Evolutionary conservation across 2,113 vertebrate genomes (phyloP).

Genomic region (Heteronetta atricapilla): DNA sequence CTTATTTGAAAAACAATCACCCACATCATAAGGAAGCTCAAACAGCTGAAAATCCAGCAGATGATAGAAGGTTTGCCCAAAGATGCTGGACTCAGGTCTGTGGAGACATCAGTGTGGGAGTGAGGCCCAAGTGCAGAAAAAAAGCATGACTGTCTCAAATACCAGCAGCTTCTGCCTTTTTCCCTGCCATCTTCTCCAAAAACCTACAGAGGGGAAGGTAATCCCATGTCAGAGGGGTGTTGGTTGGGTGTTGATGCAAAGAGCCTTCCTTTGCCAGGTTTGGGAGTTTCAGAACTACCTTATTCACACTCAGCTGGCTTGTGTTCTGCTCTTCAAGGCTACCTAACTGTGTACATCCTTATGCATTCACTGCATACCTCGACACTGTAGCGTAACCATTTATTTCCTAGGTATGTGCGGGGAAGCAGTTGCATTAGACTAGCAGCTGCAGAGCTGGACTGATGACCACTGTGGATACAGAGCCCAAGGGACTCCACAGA

Average conservation of each 20-base stretch:
- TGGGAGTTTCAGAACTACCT: background rate
- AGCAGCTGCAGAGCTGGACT: background rate
- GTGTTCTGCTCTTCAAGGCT: background rate
- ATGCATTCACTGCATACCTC: background rate
- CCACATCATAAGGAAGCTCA: constrained; percentile 52
- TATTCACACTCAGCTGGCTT: background rate
- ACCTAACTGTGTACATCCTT: background rate
- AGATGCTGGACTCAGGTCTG: background rate
- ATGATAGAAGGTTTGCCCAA: constrained; percentile 12
- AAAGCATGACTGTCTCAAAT: background rate
- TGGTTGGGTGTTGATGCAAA: too few species aligned
- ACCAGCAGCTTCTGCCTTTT: background rate
- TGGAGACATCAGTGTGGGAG: background rate
- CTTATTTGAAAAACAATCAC: constrained; percentile 48
- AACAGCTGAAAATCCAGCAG: constrained; percentile 23
- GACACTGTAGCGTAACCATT: rapidly evolving
- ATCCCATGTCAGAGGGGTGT: too few species aligned
- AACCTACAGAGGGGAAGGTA: background rate
- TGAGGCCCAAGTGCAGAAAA: background rate
- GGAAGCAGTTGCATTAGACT: background rate
- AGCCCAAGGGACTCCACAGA: background rate
- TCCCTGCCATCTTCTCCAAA: background rate
- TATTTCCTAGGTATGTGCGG: background rate
- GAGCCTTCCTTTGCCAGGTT: background rate
- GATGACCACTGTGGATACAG: rapidly evolving